A percentile compares a stretch with the other conserved stretches of the same genome.
Evolutionary conservation across 2,797 vertebrate species (phyloP).

Genomic region (Diplodus sargus): DNA sequence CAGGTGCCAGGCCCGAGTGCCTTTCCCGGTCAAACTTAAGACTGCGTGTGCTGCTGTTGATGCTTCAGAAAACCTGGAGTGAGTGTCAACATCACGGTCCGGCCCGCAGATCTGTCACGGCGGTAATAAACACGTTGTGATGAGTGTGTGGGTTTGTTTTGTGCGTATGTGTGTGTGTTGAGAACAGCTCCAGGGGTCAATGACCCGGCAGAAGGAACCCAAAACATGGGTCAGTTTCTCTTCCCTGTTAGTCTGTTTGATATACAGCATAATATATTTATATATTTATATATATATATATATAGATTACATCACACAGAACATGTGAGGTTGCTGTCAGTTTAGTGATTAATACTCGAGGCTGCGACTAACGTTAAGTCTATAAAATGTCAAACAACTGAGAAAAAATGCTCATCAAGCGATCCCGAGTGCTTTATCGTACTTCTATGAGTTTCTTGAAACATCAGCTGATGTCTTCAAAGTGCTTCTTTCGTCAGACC

Average conservation of each 20-base stretch:
- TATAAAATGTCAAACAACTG: too few species aligned
- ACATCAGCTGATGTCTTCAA: too few species aligned
- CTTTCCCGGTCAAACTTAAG: constrained; percentile 34
- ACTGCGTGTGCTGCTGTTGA: constrained; percentile 1
- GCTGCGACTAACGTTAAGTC: too few species aligned
- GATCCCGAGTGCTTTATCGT: too few species aligned
- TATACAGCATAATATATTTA: constrained; percentile 27
- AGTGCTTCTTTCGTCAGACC: too few species aligned
- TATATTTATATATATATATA: too few species aligned
- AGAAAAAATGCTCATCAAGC: too few species aligned
- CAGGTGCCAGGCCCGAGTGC: not conserved
- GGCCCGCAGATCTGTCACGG: constrained; percentile 64
- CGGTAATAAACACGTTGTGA: constrained; percentile 48
- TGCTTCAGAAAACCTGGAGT: constrained; percentile 10
- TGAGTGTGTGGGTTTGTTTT: constrained; percentile 20
- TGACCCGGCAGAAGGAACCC: constrained; percentile 45
- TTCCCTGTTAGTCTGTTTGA: constrained; percentile 37
- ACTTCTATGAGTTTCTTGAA: too few species aligned
- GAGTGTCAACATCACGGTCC: constrained; percentile 53
- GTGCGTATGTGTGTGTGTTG: constrained; percentile 20
- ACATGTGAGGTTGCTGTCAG: constrained; percentile 1
- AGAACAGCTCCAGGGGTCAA: constrained; percentile 40
- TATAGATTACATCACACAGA: constrained; percentile 1
- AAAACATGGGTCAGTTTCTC: constrained; percentile 47
- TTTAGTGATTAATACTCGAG: not conserved